phyloP scores from a whole-genome alignment of 35 echinoderm and acorn worm genomes.

The Acanthaster planci region DNA sequence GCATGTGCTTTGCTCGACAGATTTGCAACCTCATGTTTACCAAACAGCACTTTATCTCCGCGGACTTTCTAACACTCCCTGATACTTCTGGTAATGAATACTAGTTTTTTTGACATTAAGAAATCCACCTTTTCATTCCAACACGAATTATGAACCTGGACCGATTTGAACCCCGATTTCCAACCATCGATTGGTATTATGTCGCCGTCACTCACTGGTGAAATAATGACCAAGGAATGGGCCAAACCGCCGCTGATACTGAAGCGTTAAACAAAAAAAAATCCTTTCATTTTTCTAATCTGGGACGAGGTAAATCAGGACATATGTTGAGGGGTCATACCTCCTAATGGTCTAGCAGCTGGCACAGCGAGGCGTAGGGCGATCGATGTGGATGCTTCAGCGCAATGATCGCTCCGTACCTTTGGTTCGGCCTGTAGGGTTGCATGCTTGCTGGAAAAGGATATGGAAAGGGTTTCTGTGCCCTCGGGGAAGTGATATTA shows the following conservation, averaged over 20 bases:
- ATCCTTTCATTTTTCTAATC: neutral
- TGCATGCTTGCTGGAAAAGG: neutral
- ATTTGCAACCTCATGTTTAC: too few species aligned
- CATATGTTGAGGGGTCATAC: constrained; percentile 9
- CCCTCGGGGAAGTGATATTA: neutral
- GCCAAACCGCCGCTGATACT: neutral
- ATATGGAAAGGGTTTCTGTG: neutral
- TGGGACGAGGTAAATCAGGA: neutral
- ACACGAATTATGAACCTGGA: neutral
- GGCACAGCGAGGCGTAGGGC: neutral
- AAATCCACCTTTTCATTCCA: neutral
- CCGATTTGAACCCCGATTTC: neutral
- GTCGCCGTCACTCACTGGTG: neutral
- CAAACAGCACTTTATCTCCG: too few species aligned
- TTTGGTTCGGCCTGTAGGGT: neutral
- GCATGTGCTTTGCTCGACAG: too few species aligned
- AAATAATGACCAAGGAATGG: constrained; percentile 14
- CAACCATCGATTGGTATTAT: neutral
- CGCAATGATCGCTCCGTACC: neutral
- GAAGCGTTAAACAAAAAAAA: neutral
- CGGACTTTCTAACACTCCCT: too few species aligned
- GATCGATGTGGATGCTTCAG: neutral
- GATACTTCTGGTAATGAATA: too few species aligned
- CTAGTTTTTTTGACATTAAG: too few species aligned
- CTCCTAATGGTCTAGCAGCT: neutral